Base-by-base conservation (phyloP, 2,888 invertebrate genomes). In the Steinernema scapterisci region DNA sequence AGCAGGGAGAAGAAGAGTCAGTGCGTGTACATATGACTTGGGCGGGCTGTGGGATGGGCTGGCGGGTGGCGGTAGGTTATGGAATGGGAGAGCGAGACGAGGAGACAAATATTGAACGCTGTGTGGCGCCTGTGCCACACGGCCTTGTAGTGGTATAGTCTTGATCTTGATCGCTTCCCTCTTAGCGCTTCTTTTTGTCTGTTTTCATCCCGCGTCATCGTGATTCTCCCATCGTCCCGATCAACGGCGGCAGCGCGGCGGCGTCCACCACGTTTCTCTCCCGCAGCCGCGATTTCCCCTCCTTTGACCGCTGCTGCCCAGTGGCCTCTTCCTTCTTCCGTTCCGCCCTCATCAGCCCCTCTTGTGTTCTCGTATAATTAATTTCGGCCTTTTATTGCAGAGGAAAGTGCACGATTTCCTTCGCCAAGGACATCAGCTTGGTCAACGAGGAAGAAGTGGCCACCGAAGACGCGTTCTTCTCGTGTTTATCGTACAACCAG, bases 401-500 rank as follows among this genome's bases (percentile, higher is more conserved):
- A 85, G 91, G 91, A 46, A 88, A 89, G 88, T 91, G 91, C 86
- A 87, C 87, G 72, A 90, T 91, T 70, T 88, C 88, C 74, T 90
- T 90, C 84, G 90, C 89, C 83, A 88, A 88, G 78, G 90, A 90
- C 85, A 88, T 91, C 73, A 88, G 89, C 73, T 89, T 88, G 71
- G 77, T 79, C 44, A 19, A 73, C 45, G 70, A 70, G 31, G 71
- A 54, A 23, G 71, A 51, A 11, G 31, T 46, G 21, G 23, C 27
- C 70, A 3, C 70, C 21, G 78, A 77, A 72, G 90, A 91, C 86
- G 88, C 88, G 52, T 91, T 90, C 87, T 91, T 90, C 88, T 90
- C 89, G 87, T 89, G 90, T 73, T 88, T 90, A 79, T 89, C 89
- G 78, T 91, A 90, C 83, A 90, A 90, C 82, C 90, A 90, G 51